Evolutionary conservation across 2,888 invertebrate genomes (phyloP).

Genomic region (Leucoptera coffeella): DNA sequence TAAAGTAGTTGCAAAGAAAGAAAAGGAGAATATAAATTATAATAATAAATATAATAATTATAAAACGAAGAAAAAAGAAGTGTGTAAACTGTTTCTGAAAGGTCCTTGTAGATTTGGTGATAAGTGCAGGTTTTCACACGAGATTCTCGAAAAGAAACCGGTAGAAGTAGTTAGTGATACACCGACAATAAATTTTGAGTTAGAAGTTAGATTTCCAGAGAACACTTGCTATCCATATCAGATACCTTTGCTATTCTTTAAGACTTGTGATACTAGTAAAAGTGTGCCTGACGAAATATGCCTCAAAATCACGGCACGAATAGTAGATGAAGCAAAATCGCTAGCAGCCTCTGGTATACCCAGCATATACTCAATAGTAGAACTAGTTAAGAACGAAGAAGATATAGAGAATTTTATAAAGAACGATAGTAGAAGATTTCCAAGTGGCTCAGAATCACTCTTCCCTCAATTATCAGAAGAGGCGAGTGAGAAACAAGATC

Average conservation of each 20-base stretch:
- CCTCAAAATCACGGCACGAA: slow-evolving; percentile 58
- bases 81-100: slow-evolving; percentile 57
- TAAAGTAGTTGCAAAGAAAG: slow-evolving; percentile 39
- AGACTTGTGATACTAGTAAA: slow-evolving; percentile 48
- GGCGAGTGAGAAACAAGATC: slow-evolving; percentile 13
- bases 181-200: slow-evolving; percentile 48
- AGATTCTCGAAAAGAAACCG: slow-evolving; percentile 17
- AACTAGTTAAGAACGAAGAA: slow-evolving; percentile 63
- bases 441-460: slow-evolving; percentile 46
- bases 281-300: slow-evolving; percentile 59
- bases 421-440: slow-evolving; percentile 44
- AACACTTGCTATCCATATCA: slow-evolving; percentile 68
- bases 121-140: slow-evolving; percentile 70
- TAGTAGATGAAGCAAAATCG: slow-evolving; percentile 62
- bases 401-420: slow-evolving; percentile 57
- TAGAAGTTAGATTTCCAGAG: slow-evolving; percentile 70
- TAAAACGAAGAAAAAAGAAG: slow-evolving; percentile 47
- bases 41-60: slow-evolving; percentile 18
- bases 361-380: slow-evolving; percentile 64
- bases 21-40: slow-evolving; percentile 28
- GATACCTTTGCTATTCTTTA: slow-evolving; percentile 65
- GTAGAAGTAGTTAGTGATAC: slow-evolving; percentile 16
- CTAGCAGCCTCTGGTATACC: slow-evolving; percentile 65
- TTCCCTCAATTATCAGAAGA: slow-evolving; percentile 55
- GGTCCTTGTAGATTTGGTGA: slow-evolving; percentile 68